phyloP scores from a whole-genome alignment of 2,797 vertebrate species.

The Bradypodion pumilum region DNA sequence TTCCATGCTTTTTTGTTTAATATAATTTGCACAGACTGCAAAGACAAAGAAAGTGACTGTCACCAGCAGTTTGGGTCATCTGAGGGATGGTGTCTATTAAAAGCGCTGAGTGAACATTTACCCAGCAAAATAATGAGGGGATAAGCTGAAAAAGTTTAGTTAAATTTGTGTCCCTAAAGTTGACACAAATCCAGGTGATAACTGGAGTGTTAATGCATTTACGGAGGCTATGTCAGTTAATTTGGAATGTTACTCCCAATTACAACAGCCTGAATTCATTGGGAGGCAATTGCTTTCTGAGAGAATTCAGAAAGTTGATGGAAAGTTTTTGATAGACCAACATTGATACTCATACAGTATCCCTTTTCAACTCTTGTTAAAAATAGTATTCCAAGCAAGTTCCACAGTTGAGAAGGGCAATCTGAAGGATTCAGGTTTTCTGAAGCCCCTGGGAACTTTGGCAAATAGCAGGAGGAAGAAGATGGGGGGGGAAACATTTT shows the following conservation, averaged over 20 bases:
- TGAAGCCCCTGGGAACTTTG: conserved; percentile 2
- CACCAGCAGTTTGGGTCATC: conserved; percentile 17
- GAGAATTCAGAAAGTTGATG: conserved; percentile 2
- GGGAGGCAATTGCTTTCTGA: conserved; percentile 7
- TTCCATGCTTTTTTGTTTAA: conserved; percentile 24
- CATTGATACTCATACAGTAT: conserved; percentile 6
- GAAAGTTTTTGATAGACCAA: conserved; percentile 30
- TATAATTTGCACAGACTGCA: conserved; percentile 32
- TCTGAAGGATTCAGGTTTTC: conserved; percentile 7
- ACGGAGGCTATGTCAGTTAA: conserved; percentile 26
- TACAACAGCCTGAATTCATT: conserved; percentile 28
- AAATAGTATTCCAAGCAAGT: conserved; percentile 32
- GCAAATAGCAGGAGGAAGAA: not conserved
- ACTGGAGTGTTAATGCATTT: conserved; percentile 28
- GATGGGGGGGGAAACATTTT: not conserved
- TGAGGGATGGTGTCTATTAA: conserved; percentile 37
- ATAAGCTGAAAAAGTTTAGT: conserved; percentile 48
- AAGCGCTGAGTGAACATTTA: conserved; percentile 50
- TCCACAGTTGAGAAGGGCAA: conserved; percentile 16
- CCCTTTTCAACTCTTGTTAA: conserved; percentile 17
- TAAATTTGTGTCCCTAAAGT: conserved; percentile 56
- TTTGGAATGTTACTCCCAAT: conserved; percentile 48
- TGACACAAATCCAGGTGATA: conserved; percentile 39
- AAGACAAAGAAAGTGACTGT: conserved; percentile 21
- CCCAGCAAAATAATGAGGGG: conserved; percentile 23